These are phyloP conservation scores for Camponotus vicinus DNA, from an alignment of 1,140 invertebrate genomes.

Conservation along the genomic window DNA sequence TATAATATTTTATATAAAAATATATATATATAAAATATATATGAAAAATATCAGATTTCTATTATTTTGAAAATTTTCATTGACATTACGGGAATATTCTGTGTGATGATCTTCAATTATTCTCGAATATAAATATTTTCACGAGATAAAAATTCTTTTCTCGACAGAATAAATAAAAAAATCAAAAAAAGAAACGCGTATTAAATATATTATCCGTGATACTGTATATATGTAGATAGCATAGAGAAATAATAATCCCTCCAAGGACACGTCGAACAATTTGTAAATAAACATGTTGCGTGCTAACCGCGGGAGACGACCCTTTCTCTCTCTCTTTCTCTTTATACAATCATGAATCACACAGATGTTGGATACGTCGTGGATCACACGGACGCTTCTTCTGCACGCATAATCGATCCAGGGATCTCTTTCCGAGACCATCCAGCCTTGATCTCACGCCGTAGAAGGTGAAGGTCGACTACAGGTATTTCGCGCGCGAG, in stretches of 20 bases:
- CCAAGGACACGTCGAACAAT: not conserved
- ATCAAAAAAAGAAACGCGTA: not conserved
- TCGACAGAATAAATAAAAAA: not conserved
- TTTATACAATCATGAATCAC: not conserved
- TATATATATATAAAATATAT: too few species aligned
- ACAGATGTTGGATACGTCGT: not conserved
- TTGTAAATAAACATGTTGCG: slow-evolving; percentile 24
- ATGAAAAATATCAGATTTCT: not conserved
- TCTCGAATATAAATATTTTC: not conserved
- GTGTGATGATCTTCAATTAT: not conserved
- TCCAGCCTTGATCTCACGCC: slow-evolving; percentile 72
- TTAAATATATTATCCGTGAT: not conserved
- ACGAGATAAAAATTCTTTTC: not conserved
- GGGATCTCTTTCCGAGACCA: slow-evolving; percentile 49
- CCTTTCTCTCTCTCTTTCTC: slow-evolving; percentile 2
- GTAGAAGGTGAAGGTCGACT: slow-evolving; percentile 73
- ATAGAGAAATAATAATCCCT: slow-evolving; percentile 8
- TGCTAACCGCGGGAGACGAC: not conserved
- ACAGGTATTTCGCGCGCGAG: slow-evolving; percentile 61
- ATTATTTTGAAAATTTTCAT: not conserved
- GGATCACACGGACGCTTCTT: slow-evolving; percentile 10
- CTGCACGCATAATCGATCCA: slow-evolving; percentile 1
- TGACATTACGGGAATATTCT: not conserved
- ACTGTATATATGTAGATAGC: not conserved
- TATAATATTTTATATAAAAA: too few species aligned